Evolutionary conservation across 2,797 vertebrate species (phyloP).

Genomic region (Sebastolobus altivelis): DNA sequence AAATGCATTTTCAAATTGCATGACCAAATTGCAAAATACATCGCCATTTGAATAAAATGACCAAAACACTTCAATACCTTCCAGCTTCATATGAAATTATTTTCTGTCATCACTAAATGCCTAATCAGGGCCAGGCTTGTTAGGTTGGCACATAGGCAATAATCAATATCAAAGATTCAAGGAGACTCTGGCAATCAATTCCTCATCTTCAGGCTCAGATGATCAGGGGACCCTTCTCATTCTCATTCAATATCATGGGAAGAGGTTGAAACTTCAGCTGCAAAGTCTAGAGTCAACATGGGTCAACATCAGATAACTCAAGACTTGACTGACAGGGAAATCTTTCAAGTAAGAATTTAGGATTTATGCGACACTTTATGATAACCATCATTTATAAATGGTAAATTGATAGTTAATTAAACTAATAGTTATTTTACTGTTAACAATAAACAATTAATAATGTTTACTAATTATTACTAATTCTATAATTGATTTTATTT

Average conservation of each 20-base stretch:
- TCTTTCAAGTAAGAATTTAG: background rate
- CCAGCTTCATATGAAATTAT: conserved; percentile 44
- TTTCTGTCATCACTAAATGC: conserved; percentile 47
- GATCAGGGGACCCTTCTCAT: background rate
- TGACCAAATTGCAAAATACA: no score
- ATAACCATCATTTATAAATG: no score
- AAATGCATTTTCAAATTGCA: background rate
- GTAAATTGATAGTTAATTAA: no score
- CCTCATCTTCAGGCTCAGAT: conserved; percentile 15
- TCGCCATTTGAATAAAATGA: background rate
- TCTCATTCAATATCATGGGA: conserved; percentile 19
- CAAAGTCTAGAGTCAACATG: conserved; percentile 9
- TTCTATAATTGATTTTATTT: no score
- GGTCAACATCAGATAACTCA: conserved; percentile 9
- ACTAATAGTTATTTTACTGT: no score
- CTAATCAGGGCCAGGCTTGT: conserved; percentile 26
- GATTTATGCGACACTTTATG: background rate
- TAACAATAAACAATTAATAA: no score
- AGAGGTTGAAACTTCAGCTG: conserved; percentile 2
- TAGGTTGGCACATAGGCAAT: conserved; percentile 16
- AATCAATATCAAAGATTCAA: conserved; percentile 42
- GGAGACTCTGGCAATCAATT: conserved; percentile 48
- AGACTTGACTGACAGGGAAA: background rate
- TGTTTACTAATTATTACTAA: no score
- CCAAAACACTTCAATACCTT: background rate